Base-by-base conservation (phyloP, 2,113 vertebrate genomes). In the Paedocypris sp. region DNA sequence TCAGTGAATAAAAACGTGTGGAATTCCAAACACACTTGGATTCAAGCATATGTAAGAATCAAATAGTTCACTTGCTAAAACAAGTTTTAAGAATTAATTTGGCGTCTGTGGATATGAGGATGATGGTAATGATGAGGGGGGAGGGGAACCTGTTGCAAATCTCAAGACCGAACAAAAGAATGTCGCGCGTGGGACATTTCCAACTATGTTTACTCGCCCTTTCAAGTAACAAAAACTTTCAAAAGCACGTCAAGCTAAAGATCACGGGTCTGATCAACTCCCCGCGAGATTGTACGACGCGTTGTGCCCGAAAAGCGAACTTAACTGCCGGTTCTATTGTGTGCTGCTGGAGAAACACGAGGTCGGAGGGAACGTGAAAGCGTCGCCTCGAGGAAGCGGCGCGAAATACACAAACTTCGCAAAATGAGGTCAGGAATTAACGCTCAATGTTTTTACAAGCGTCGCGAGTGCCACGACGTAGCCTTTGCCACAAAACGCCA, bases 131-230 rank as follows among this genome's bases (percentile, higher is more conserved):
- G 77, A 23, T n/a, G n/a, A n/a, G n/a, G 47, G 80, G 83, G 79
- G 77, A 74, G 75, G 78, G 79, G 80, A 76, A 87, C 85, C 83
- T 87, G 85, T 86, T 86, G 84, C 82, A 83, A 83, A 82, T 81
- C 83, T 82, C 80, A 75, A 86, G 84, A 82, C 82, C 80, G 82
- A 87, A 87, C 85, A 87, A 86, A 87, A 84, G 85, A 86, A 83
- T 70, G 79, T 38, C 45, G 75, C 68, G 79, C 79, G 76, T 71
- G 68, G 66, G 35, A 73, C 64, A 4, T 73, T 72, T 53, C 53
- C 59, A 81, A 82, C 60, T 25, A 23, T 23, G 77, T 79, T 80
- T 62, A 66, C 33, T 41, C 39, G 39, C 56, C 23, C 48, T 51
- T 60, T 13, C 13, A 9, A 26, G 2, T 8, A 0, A 35, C 12